Evolutionary conservation across 2,797 vertebrate species (phyloP), one percentile per base, ranked within the genome.

Genomic region (Chanos chanos): DNA sequence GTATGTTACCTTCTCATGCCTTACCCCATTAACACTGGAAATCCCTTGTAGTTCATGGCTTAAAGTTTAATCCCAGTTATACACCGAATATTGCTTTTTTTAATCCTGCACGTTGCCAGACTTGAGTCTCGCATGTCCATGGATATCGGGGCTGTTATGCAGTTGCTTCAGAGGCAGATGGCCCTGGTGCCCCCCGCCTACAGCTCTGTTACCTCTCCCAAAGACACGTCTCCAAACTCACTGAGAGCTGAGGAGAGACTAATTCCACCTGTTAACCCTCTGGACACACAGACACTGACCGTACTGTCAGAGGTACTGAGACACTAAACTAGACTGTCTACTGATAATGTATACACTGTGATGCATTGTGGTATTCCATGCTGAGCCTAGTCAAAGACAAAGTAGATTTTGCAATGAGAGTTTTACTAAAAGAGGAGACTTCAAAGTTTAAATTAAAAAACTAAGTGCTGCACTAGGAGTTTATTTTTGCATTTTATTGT

Each of bases 101-200:
- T 13, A 3, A 16, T 57, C 6, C 24, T 64, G 13, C 45, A 24
- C 39, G 40, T 55, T 52, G 16, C 6, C 63, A 94, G 93, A 83
- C 71, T 95, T 83, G 94, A 94, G 75, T 87, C 85, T 0, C 87
- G 86, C 33, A 87, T 94, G 80, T 89, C 89, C 1, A 56, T 83
- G 0, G 92, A 95, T 74, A 86, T 94, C 52, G 74, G 83, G 4
- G 76, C 86, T 39, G 89, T 95, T 67, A 72, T 94, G 84, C 93
- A 94, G 81, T 83, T 94, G 64, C 86, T 95, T 12, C 93, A 93
- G 83, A 86, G 85, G 12, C 91, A 91, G 64, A 84, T 83, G 22
- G 41, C 81, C 1, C 68, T 87, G 61, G 87, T 90, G 13, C 92
- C 92, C 0, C 93, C 93, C 0, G 82, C 92, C 40, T 94, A 94